Evolutionary conservation across 2,113 vertebrate genomes (phyloP), one percentile per base, ranked within the genome.

Genomic region (Leiothrix lutea): DNA sequence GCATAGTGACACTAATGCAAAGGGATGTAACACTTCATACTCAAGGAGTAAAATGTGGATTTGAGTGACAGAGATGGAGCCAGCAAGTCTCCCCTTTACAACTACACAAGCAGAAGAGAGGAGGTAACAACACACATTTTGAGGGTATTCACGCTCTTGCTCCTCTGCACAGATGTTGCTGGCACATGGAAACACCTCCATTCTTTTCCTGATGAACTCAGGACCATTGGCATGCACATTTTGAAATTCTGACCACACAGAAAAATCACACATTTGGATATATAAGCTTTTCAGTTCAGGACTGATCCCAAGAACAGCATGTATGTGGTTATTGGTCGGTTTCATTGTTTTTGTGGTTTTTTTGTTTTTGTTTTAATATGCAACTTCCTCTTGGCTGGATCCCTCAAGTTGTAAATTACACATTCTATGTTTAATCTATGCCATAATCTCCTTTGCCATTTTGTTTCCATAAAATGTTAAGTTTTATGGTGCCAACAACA

Each of bases 401-500:
- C 24, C 25, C 60, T 50, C 12, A 77, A 84, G 53, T 6, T 88
- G 29, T 70, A 88, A 91, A 36, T 56, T 24, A 29, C 50, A 70
- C 56, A 69, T 45, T 51, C 48, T 71, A 12, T 53, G 53, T 75
- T 80, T 75, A 80, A 84, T 74, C 62, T 53, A 79, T 31, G 26
- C 62, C 35, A 67, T 75, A 78, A 91, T 47, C 53, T 51, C 1
- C 0, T 80, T 92, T 94, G 92, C 53, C 38, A 74, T 80, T 91
- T 89, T 92, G 28, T 64, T 87, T 87, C 73, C 61, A 95, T 64
- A 87, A 93, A 95, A 84, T 38, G 18, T 79, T 51, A 86, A 70
- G 36, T 87, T 81, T 93, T 81, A 91, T 60, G 61, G 70, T 58
- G 54, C 53, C 71, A 77, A 86, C 51, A 72, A 80, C 64, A 74